A percentile compares a stretch with the other conserved stretches of the same genome.
phyloP scores from a whole-genome alignment of 2,113 vertebrate species.

The Oplegnathus fasciatus region DNA sequence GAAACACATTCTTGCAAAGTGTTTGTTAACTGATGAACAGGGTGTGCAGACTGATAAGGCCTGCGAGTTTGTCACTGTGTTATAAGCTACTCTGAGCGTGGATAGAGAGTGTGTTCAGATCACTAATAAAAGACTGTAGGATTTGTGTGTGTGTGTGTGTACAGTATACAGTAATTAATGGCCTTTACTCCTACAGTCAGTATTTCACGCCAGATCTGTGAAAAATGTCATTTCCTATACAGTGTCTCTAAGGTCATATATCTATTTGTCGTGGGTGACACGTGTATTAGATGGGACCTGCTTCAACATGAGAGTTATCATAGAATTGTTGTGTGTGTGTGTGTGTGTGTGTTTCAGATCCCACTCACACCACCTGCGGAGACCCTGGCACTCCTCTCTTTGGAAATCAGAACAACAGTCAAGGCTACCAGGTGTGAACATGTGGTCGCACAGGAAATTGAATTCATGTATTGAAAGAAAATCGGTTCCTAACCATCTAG shows the following conservation, averaged over 20 bases:
- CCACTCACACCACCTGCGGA: conserved; percentile 91
- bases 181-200: conserved; percentile 1
- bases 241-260: neutral
- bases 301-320: conserved; percentile 21
- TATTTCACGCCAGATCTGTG: conserved; percentile 2
- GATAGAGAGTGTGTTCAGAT: neutral
- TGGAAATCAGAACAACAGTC: conserved; percentile 95
- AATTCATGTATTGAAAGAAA: conserved; percentile 16
- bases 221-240: neutral
- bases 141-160: neutral
- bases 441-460: neutral
- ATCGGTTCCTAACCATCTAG: neutral
- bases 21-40: conserved; percentile 2
- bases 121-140: conserved; percentile 5
- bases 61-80: neutral
- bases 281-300: neutral
- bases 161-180: conserved; percentile 4
- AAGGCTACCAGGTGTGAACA: conserved; percentile 92
- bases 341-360: conserved; percentile 83
- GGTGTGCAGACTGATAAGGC: neutral
- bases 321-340: conserved; percentile 10
- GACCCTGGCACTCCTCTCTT: conserved; percentile 93
- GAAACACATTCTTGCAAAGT: conserved; percentile 7
- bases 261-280: neutral
- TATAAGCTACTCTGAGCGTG: neutral